Evolutionary conservation across 2,888 invertebrate species (phyloP).

Genomic region (Synanthedon formicaeformis): DNA sequence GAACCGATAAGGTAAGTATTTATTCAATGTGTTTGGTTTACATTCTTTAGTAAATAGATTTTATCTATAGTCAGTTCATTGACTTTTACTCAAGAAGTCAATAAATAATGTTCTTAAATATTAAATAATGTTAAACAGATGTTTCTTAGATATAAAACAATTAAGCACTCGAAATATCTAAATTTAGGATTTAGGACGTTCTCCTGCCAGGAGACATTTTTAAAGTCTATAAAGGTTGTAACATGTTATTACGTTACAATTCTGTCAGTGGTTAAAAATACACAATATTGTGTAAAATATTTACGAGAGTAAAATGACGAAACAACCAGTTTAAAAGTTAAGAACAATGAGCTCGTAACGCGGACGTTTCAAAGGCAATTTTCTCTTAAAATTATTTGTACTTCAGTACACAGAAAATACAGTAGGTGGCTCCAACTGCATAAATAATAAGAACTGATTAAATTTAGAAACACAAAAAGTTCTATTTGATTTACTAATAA

Average conservation of each 20-base stretch:
- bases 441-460: no score
- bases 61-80: not conserved
- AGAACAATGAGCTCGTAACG: conserved; percentile 20
- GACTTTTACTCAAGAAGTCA: not conserved
- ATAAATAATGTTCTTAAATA: no score
- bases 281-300: not conserved
- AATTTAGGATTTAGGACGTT: no score
- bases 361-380: conserved; percentile 21
- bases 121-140: no score
- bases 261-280: no score
- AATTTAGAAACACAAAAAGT: no score
- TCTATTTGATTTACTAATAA: no score
- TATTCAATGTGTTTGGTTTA: not conserved
- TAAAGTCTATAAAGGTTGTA: no score
- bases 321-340: not conserved
- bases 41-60: not conserved
- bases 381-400: conserved; percentile 28
- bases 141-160: no score
- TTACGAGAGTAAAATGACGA: not conserved
- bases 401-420: not conserved
- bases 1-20: not conserved
- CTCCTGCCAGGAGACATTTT: no score
- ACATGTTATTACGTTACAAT: no score
- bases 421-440: not conserved
- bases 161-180: no score